Evolutionary conservation across 2,113 vertebrate genomes (phyloP).

Genomic region (Toxotes chatareus): DNA sequence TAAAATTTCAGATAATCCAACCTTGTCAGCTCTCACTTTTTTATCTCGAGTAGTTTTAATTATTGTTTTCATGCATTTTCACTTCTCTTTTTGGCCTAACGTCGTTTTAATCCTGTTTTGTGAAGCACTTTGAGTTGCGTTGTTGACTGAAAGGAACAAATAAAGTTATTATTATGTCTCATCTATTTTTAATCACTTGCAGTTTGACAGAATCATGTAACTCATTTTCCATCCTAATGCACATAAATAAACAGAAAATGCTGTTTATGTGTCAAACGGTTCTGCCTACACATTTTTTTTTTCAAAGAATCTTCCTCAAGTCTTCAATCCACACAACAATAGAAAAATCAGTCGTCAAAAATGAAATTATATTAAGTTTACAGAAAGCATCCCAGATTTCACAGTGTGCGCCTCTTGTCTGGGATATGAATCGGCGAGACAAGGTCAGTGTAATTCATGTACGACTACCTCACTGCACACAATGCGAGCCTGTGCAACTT

Average conservation of each 20-base stretch:
- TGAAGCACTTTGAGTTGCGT: background rate
- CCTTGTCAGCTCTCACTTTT: too few species aligned
- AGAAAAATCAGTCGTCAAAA: background rate
- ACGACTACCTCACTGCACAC: conserved; percentile 42
- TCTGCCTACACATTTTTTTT: background rate
- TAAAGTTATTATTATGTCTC: background rate
- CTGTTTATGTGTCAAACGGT: background rate
- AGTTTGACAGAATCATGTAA: background rate
- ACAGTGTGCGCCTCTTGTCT: conserved; percentile 13
- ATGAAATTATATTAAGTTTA: conserved; percentile 11
- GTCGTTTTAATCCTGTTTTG: background rate
- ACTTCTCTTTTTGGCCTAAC: background rate
- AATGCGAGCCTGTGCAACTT: conserved; percentile 40
- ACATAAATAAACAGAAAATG: background rate
- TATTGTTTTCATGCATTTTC: background rate
- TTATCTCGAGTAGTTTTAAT: too few species aligned
- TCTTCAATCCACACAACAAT: background rate
- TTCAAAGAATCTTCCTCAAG: background rate
- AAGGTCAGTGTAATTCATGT: conserved; percentile 50
- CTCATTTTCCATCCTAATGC: background rate
- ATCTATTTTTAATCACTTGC: background rate
- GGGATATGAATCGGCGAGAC: conserved; percentile 33
- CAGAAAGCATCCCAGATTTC: conserved; percentile 30
- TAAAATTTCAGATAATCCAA: too few species aligned
- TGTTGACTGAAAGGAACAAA: background rate